Evolutionary conservation across 2,113 vertebrate species (phyloP), one percentile per base, ranked within the genome.

Genomic region (Ptilonorhynchus violaceus): DNA sequence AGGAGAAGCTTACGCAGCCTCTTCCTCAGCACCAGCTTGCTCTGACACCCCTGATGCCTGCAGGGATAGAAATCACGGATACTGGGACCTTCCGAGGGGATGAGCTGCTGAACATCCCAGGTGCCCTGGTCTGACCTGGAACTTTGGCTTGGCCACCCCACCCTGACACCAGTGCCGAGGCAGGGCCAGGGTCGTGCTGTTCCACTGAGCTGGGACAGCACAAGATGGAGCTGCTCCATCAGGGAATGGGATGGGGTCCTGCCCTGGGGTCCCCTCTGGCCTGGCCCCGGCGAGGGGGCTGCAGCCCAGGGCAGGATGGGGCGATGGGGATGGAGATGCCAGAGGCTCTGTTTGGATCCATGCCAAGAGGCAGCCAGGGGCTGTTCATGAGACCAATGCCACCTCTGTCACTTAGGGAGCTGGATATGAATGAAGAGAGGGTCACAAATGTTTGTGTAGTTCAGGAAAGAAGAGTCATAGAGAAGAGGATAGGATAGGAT

Each of bases 101-200:
- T 8, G 6, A 68, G 20, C 46, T 63, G 59, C 83, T 56, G 66
- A 31, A 23, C 37, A 39, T 39, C 37, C 37, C 37, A 39, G 6
- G 7, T 3, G 41, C 10, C 53, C 55, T 63, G 28, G 49, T 8
- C 42, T 33, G 31, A 27, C 31, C 30, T 2, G 0, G 11, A 11
- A 12, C 18, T 30, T 55, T 0, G 0, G 44, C 41, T 52, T n/a
- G 75, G 70, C 28, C 41, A 28, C 39, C 52, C n/a, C 19, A 42
- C 6, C 27, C 67, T 9, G 23, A 21, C 53, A 42, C 8, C 72
- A 50, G 64, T 49, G 11, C 12, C 0, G 0, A 44, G 64, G 6
- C 4, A 16, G 28, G 31, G 31, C 33, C 19, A 5, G 21, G 30
- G 9, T 22, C 13, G 0, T 10, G 3, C 21, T 35, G 31, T 18